These are phyloP conservation scores for Apotomis betuletana DNA, from an alignment of 2,888 invertebrate genomes.

Conservation along the genomic window DNA sequence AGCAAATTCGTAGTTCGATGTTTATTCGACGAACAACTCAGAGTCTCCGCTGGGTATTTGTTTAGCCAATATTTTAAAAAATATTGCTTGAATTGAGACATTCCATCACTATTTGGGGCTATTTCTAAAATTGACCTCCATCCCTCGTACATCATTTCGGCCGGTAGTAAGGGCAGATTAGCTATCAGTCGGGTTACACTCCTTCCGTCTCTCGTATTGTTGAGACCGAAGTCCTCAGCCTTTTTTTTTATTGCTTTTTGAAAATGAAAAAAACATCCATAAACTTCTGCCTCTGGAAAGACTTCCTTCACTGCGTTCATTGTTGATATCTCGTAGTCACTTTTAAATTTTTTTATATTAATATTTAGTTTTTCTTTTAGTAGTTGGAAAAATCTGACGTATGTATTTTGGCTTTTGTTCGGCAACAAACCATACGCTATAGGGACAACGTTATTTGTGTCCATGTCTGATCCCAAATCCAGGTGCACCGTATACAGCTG, in stretches of 20 bases:
- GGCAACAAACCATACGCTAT: slow-evolving; percentile 38
- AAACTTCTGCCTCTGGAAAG: not conserved
- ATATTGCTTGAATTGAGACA: not conserved
- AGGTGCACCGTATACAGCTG: not conserved
- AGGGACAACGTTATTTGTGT: slow-evolving; percentile 33
- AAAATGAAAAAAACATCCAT: not conserved
- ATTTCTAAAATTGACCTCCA: slow-evolving; percentile 1
- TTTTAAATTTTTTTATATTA: not conserved
- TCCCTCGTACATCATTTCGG: too few species aligned
- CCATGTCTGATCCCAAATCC: not conserved
- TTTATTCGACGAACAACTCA: not conserved
- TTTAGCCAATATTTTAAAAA: not conserved
- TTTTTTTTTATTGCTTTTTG: not conserved
- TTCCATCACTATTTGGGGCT: not conserved
- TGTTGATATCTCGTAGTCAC: slow-evolving; percentile 3
- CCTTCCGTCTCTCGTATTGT: not conserved
- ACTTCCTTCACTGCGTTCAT: slow-evolving; percentile 1
- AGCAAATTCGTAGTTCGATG: slow-evolving; percentile 2
- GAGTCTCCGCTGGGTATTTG: not conserved
- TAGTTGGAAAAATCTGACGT: slow-evolving; percentile 6
- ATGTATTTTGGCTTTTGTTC: slow-evolving; percentile 36
- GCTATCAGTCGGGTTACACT: slow-evolving; percentile 4
- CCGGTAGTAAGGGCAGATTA: not conserved
- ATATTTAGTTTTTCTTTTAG: not conserved
- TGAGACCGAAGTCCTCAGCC: too few species aligned